Conservation (phyloP, 2,797 vertebrate species). For the Perodicticus potto region DNA sequence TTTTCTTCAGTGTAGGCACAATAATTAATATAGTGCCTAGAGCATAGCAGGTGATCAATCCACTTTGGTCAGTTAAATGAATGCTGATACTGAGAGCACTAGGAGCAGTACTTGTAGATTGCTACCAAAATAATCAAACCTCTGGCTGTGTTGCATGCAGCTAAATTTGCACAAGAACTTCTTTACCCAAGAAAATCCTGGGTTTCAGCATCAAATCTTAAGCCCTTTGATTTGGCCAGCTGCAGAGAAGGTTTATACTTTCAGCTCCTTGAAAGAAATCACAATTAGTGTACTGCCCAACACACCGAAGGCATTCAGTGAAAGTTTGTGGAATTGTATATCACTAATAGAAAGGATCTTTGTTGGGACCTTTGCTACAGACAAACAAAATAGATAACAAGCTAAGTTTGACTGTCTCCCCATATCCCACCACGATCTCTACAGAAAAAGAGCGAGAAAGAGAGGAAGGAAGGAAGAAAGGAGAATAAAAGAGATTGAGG, state of each 20-base stretch:
- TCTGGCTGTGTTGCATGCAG: conserved; percentile 7
- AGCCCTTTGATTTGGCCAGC: background rate
- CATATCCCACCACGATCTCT: background rate
- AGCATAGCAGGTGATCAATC: background rate
- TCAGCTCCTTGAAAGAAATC: conserved; percentile 32
- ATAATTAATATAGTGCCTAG: background rate
- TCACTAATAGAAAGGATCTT: conserved; percentile 21
- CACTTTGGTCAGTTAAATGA: background rate
- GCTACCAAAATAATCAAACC: background rate
- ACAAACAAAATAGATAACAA: conserved; percentile 47
- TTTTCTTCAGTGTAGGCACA: background rate
- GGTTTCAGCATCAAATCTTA: background rate
- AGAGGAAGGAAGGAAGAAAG: too few relatives aligned
- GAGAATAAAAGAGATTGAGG: background rate
- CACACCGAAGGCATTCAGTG: background rate
- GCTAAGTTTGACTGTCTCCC: conserved; percentile 7
- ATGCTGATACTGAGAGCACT: background rate
- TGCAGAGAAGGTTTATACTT: conserved; percentile 27
- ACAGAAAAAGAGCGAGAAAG: background rate
- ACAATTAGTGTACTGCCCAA: background rate
- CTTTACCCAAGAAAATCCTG: background rate
- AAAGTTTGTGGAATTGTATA: conserved; percentile 13
- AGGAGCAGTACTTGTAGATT: background rate
- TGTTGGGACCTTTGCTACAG: background rate
- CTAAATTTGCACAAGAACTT: conserved; percentile 37